A percentile compares a stretch with the other conserved stretches of the same genome.
These are phyloP conservation scores for Pissodes strobi DNA, from an alignment of 1,140 invertebrate species.

Conservation along the genomic window DNA sequence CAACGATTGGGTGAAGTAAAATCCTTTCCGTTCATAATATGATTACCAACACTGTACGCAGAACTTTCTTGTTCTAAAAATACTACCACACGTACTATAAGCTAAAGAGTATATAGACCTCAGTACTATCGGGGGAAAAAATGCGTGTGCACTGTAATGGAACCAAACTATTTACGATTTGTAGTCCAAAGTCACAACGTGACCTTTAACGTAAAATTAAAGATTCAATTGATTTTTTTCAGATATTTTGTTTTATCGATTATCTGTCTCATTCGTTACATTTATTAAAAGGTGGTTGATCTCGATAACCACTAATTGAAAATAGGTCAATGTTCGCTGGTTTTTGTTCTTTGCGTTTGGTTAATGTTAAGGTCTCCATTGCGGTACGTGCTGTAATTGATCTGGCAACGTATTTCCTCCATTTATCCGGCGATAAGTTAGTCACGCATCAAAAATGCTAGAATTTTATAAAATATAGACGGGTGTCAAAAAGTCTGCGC, in stretches of 20 bases:
- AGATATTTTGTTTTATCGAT: conserved; percentile 7
- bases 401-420: too few species aligned
- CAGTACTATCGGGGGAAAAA: neutral
- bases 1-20: too few species aligned
- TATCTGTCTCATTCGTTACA: conserved; percentile 8
- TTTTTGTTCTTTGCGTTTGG: conserved; percentile 6
- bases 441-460: too few species aligned
- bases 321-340: conserved; percentile 13
- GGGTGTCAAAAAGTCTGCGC: too few species aligned
- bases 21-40: too few species aligned
- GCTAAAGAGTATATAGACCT: too few species aligned
- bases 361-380: neutral
- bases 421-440: too few species aligned
- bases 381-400: too few species aligned
- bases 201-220: conserved; percentile 24
- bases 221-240: conserved; percentile 25
- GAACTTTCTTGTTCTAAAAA: too few species aligned
- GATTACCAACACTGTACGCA: too few species aligned
- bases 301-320: conserved; percentile 9
- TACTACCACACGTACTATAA: too few species aligned
- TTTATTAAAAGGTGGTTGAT: conserved; percentile 20
- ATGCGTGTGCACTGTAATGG: neutral
- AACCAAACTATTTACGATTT: conserved; percentile 21
- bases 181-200: conserved; percentile 20
- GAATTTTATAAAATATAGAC: too few species aligned